Conservation (phyloP, 2,113 vertebrate species). For the Oryzias celebensis region DNA sequence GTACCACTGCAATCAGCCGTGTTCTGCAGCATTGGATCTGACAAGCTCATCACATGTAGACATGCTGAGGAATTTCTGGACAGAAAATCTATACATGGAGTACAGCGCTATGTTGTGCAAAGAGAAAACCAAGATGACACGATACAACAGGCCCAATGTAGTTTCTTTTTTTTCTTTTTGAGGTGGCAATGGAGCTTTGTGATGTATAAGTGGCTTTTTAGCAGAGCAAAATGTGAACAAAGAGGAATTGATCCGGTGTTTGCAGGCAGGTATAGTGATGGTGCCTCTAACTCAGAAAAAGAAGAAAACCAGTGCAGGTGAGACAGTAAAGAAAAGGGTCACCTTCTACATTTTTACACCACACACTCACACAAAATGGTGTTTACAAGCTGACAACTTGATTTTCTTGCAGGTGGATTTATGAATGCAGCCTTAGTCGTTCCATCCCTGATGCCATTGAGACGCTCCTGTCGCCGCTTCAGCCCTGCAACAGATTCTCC, state of each 20-base stretch:
- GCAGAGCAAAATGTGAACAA: conserved; percentile 46
- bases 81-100: conserved; percentile 69
- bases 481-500: conserved; percentile 40
- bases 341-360: conserved; percentile 48
- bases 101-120: conserved; percentile 48
- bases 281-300: conserved; percentile 17
- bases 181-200: conserved; percentile 17
- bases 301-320: conserved; percentile 22
- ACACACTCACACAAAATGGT: conserved; percentile 37
- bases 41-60: conserved; percentile 66
- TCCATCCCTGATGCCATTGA: conserved; percentile 41
- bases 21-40: conserved; percentile 59
- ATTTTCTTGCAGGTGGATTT: conserved; percentile 65
- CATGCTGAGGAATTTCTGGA: conserved; percentile 60
- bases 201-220: conserved; percentile 42
- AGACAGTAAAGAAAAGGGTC: conserved; percentile 47
- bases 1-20: conserved; percentile 58
- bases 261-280: conserved; percentile 26
- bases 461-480: conserved; percentile 35
- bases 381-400: conserved; percentile 66
- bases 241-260: conserved; percentile 49
- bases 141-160: conserved; percentile 51
- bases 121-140: conserved; percentile 47
- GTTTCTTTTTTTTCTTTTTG: conserved; percentile 13
- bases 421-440: conserved; percentile 51